Evolutionary conservation across 2,797 vertebrate species (phyloP).

Genomic region (Galagoides demidoff): DNA sequence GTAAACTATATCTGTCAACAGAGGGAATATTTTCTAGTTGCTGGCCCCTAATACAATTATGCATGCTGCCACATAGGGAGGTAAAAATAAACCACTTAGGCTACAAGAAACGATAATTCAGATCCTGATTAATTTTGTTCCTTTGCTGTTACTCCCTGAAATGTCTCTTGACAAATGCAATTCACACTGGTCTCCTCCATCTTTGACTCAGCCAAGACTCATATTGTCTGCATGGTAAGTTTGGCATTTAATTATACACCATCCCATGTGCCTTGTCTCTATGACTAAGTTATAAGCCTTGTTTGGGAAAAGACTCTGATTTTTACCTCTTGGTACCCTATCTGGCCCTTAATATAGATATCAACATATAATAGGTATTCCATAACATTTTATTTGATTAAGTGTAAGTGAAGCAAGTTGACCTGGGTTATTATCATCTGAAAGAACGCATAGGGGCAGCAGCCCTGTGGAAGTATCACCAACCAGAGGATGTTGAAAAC

Average conservation of each 20-base stretch:
- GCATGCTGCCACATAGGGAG: background rate
- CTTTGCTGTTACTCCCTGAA: background rate
- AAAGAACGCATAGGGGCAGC: background rate
- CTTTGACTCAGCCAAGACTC: background rate
- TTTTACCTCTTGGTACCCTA: background rate
- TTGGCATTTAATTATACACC: background rate
- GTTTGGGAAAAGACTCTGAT: background rate
- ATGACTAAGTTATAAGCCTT: background rate
- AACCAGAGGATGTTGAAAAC: background rate
- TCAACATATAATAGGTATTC: background rate
- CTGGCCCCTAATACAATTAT: background rate
- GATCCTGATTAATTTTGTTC: background rate
- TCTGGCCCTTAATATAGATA: background rate
- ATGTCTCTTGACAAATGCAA: background rate
- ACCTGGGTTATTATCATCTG: background rate
- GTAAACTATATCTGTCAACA: background rate
- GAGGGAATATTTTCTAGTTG: background rate
- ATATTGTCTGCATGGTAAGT: background rate
- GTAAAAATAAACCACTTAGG: constrained; percentile 1
- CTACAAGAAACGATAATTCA: background rate
- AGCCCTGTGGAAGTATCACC: background rate
- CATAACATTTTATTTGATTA: background rate
- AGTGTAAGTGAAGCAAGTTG: background rate
- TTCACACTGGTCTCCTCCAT: background rate
- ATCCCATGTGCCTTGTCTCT: background rate